phyloP scores from a whole-genome alignment of 2,888 invertebrate species.

The Yponomeuta cagnagella region DNA sequence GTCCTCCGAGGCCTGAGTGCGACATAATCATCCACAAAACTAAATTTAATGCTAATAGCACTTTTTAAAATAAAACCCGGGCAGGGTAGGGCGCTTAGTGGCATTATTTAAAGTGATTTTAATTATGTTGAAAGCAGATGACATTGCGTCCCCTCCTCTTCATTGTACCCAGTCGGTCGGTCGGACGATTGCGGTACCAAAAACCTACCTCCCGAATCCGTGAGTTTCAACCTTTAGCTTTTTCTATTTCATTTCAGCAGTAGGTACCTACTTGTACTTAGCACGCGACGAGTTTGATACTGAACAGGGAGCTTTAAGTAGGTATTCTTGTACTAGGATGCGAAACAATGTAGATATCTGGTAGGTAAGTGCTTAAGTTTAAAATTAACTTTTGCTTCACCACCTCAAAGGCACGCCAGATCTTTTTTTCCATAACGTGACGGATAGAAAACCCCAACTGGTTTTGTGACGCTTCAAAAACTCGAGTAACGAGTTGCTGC shows the following conservation, averaged over 20 bases:
- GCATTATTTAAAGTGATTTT: conserved; percentile 75
- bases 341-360: too few species aligned
- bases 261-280: too few species aligned
- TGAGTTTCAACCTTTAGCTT: background rate
- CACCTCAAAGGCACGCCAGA: background rate
- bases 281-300: too few species aligned
- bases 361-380: background rate
- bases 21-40: conserved; percentile 74
- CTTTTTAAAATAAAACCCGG: conserved; percentile 70
- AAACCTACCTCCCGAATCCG: background rate
- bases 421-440: background rate
- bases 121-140: conserved; percentile 77
- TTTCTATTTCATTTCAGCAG: background rate
- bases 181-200: conserved; percentile 27
- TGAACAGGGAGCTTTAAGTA: too few species aligned
- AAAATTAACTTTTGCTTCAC: background rate
- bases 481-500: conserved; percentile 16
- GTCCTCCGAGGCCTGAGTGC: conserved; percentile 58
- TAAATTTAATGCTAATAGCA: conserved; percentile 75
- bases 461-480: background rate
- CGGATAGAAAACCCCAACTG: background rate
- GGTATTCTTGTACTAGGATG: too few species aligned
- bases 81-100: conserved; percentile 65
- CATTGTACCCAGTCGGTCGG: conserved; percentile 48
- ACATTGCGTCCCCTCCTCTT: conserved; percentile 70